phyloP scores from a whole-genome alignment of 2,113 vertebrate genomes.

The Salvelinus namaycush region DNA sequence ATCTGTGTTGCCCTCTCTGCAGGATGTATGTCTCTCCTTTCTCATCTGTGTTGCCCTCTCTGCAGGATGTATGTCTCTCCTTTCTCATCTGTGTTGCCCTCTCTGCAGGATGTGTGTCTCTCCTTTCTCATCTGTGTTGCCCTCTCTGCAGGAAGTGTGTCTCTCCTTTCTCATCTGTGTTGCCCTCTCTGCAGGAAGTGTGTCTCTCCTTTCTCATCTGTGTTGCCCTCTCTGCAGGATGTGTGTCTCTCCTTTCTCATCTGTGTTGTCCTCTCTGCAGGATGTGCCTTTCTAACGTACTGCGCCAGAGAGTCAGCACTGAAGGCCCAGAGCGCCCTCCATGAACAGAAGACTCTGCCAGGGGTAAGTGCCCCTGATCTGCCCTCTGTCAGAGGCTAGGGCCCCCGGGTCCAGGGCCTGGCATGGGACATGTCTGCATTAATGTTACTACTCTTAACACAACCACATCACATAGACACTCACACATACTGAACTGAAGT shows the following conservation, averaged over 20 bases:
- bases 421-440: slow-evolving; percentile 30
- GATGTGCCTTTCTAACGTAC: slow-evolving; percentile 98
- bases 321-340: slow-evolving; percentile 96
- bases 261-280: slow-evolving; percentile 66
- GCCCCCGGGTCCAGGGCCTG: slow-evolving; percentile 42
- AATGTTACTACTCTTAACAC: slow-evolving; percentile 30
- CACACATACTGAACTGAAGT: background rate
- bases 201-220: slow-evolving; percentile 78
- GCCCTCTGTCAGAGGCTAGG: slow-evolving; percentile 58
- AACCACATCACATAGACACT: slow-evolving; percentile 17
- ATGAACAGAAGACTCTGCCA: slow-evolving; percentile 97
- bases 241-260: slow-evolving; percentile 36
- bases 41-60: slow-evolving; percentile 66
- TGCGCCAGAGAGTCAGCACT: slow-evolving; percentile 97
- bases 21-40: slow-evolving; percentile 88
- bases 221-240: slow-evolving; percentile 72
- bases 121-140: slow-evolving; percentile 80
- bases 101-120: slow-evolving; percentile 80
- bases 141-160: slow-evolving; percentile 81
- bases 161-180: slow-evolving; percentile 80
- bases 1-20: slow-evolving; percentile 45
- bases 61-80: slow-evolving; percentile 82
- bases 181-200: slow-evolving; percentile 81
- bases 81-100: slow-evolving; percentile 74
- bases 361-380: slow-evolving; percentile 85